These are phyloP conservation scores for Agrotis ipsilon DNA, from an alignment of 2,888 invertebrate species.

Conservation along the genomic window DNA sequence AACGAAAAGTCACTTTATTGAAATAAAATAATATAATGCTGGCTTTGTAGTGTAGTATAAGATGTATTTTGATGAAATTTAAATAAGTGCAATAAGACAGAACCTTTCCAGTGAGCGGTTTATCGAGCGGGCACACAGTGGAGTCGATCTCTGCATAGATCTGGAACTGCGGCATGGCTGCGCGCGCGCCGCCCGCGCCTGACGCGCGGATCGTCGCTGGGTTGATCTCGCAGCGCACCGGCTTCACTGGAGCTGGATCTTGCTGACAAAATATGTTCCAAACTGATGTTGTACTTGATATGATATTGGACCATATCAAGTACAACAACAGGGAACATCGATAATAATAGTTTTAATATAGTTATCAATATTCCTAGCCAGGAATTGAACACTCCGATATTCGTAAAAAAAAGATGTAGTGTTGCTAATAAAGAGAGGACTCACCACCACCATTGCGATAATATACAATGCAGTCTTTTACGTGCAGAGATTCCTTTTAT, in stretches of 20 bases:
- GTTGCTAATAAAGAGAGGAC: too few species aligned
- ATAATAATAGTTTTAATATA: not conserved
- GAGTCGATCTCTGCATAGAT: constrained; percentile 96
- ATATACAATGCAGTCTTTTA: too few species aligned
- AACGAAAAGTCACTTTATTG: not conserved
- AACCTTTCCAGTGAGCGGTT: constrained; percentile 97
- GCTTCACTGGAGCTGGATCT: constrained; percentile 87
- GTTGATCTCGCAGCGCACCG: constrained; percentile 95
- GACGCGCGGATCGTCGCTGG: constrained; percentile 95
- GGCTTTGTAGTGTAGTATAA: not conserved
- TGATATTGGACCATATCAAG: not conserved
- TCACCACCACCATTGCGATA: too few species aligned
- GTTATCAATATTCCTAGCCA: too few species aligned
- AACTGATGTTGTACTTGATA: too few species aligned
- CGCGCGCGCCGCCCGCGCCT: constrained; percentile 56
- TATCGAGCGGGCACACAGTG: constrained; percentile 95
- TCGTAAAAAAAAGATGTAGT: too few species aligned
- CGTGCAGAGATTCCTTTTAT: too few species aligned
- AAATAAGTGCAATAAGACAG: not conserved
- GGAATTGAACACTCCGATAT: too few species aligned
- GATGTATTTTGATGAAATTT: not conserved
- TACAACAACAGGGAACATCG: not conserved
- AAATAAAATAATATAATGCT: too few species aligned
- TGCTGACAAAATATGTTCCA: too few species aligned
- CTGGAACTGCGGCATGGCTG: constrained; percentile 94